phyloP scores from a whole-genome alignment of 2,888 invertebrate genomes.

The Parapristionchus giblindavisi region DNA sequence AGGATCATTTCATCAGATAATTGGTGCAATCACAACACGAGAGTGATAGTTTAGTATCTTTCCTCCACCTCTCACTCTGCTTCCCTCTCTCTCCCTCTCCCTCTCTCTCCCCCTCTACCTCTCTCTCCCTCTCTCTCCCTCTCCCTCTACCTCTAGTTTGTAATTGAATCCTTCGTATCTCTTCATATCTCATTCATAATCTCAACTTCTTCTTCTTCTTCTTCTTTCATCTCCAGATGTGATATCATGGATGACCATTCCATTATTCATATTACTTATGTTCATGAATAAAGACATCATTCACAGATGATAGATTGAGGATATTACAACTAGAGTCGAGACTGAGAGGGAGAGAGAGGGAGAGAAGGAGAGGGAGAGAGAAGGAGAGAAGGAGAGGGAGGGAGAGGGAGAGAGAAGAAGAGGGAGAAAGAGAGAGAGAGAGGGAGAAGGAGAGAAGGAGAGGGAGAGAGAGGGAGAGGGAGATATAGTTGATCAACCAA shows the following conservation, averaged over 20 bases:
- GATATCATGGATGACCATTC: too few species aligned
- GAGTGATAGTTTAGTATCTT: too few species aligned
- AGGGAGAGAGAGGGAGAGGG: background rate
- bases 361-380: slow-evolving; percentile 8
- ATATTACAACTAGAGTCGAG: slow-evolving; percentile 28
- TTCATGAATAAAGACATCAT: slow-evolving; percentile 41
- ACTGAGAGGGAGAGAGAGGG: background rate
- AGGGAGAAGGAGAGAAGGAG: slow-evolving; percentile 36
- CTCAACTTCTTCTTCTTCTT: too few species aligned
- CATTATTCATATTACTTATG: too few species aligned
- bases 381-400: slow-evolving; percentile 37
- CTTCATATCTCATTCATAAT: too few species aligned
- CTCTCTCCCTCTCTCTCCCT: slow-evolving; percentile 11
- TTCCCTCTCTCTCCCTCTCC: slow-evolving; percentile 18
- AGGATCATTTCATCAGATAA: background rate
- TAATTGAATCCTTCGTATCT: too few species aligned
- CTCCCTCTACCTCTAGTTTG: too few species aligned
- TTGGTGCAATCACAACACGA: background rate
- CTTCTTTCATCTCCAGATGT: too few species aligned
- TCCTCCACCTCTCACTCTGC: too few species aligned
- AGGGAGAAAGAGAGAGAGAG: slow-evolving; percentile 1
- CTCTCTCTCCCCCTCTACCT: slow-evolving; percentile 4
- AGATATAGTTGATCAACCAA: background rate
- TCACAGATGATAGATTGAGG: slow-evolving; percentile 41
- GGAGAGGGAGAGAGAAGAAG: slow-evolving; percentile 3